Base-by-base conservation (phyloP, 2,797 vertebrate species). In the Chaunax sp. region DNA sequence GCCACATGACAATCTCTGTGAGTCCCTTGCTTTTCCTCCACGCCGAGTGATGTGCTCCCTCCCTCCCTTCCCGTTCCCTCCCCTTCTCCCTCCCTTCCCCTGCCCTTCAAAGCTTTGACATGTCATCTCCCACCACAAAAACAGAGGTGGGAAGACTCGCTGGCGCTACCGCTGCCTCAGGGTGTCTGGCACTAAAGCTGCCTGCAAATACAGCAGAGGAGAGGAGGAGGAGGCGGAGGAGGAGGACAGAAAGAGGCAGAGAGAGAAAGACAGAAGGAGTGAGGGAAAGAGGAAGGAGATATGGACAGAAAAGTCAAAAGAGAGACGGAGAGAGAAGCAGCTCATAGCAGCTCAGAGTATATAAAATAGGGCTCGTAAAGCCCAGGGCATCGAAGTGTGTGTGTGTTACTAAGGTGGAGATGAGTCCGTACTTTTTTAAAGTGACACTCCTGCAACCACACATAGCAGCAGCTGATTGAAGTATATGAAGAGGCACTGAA, bases 131-230 rank as follows among this genome's bases (percentile, higher is more conserved):
- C 83, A 94, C 94, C 94, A 93, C 94, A 95, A 94, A 95, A 94
- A 94, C 94, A 94, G 94, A 95, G 94, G 94, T 95, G 94, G 94
- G 93, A 94, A 95, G 94, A 95, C 94, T 94, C 87, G 83, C 93
- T 95, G 94, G 94, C 94, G 94, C 94, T 95, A 92, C 92, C 78
- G 91, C 92, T 93, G 94, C 94, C 94, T 94, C 92, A 92, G 94
- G 94, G 92, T 94, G 94, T 95, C 94, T 95, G 93, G 94, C 93
- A 91, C 93, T 92, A 92, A 94, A 94, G 92, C 94, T 92, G 93
- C 93, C 92, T 94, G 91, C 92, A 94, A 94, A 95, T 91, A 94
- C 92, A 93, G 93, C 86, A 87, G 80, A 87, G 85, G 87, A 77
- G 81, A 87, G 88, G 84, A 87, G 88, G 78, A 70, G 78, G 76